Base-by-base conservation (phyloP, 2,113 vertebrate genomes). In the Agapornis roseicollis region DNA sequence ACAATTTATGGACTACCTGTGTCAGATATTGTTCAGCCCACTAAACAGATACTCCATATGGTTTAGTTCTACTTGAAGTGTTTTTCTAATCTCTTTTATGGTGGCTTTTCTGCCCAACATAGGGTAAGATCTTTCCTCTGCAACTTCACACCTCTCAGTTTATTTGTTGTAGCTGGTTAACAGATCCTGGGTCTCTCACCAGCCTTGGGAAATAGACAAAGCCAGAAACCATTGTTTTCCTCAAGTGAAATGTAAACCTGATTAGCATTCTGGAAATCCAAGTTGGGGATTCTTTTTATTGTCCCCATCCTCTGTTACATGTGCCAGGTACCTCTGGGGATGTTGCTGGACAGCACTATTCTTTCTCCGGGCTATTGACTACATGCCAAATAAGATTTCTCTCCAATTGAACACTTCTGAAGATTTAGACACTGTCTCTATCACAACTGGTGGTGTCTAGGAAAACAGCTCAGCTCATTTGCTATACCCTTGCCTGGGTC, bases 311-410 rank as follows among this genome's bases (percentile, higher is more conserved):
- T 90, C 65, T 80, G 46, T 82, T 93, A 82, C 50, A 46, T 18
- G 72, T 83, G 70, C 58, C 74, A 80, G 81, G 47, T 85, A 77
- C 63, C 88, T 58, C 78, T 87, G 63, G 85, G 89, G 85, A 96
- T 85, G 60, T 56, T 92, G 70, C 96, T 90, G 96, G 91, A 93
- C 94, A 95, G 64, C 2, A 6, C 66, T 89, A 23, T 90, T 92
- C 93, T 96, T 94, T 96, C 88, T 71, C 46, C 37, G 31, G 31
- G 68, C 77, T 97, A 95, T 96, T 95, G 96, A 96, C 94, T 96
- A 95, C 69, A 64, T 90, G 97, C 84, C 96, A 97, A 95, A 89
- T 81, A 96, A 95, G 90, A 96, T 96, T 94, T 95, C 92, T 89
- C 85, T 93, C 50, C 78, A 95, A 23, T 92, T 24, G 33, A 95